Percentiles rank a stretch among this genome's conserved stretches.
Evolutionary conservation across 2,888 invertebrate genomes (phyloP).

Genomic region (Zygogramma bicolorata): DNA sequence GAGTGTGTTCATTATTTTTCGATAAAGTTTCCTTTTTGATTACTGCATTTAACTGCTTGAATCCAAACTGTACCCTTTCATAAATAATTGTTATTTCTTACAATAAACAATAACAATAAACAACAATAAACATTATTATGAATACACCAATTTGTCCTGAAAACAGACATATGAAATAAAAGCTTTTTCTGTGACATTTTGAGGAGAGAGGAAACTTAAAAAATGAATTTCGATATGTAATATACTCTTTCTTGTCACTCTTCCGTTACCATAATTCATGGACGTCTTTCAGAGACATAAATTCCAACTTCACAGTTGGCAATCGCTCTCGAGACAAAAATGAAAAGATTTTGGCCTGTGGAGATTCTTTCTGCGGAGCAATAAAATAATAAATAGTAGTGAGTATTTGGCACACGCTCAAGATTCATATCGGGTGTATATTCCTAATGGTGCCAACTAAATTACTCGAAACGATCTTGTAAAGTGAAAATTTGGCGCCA

Average conservation of each 20-base stretch:
- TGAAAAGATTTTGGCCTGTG: conserved; percentile 6
- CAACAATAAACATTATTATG: no score
- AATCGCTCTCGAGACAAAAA: conserved; percentile 17
- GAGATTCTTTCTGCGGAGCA: conserved; percentile 47
- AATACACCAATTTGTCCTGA: no score
- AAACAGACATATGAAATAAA: no score
- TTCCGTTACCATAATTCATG: neutral
- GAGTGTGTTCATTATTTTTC: no score
- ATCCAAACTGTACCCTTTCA: no score
- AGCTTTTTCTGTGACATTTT: no score
- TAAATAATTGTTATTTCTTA: no score
- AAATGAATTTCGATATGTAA: neutral
- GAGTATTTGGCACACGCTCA: conserved; percentile 58
- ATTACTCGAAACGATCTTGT: conserved; percentile 2
- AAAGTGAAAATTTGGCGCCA: conserved; percentile 7
- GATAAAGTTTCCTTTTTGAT: no score
- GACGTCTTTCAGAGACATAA: neutral
- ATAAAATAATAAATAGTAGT: conserved; percentile 57
- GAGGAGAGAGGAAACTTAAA: no score
- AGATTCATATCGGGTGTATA: conserved; percentile 56
- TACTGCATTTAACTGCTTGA: no score
- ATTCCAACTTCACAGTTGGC: conserved; percentile 6
- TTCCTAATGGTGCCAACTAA: conserved; percentile 52
- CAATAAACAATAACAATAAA: no score
- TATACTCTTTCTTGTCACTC: neutral